These are phyloP conservation scores for Sebastes minor DNA, from an alignment of 2,797 vertebrate species.

Conservation along the genomic window DNA sequence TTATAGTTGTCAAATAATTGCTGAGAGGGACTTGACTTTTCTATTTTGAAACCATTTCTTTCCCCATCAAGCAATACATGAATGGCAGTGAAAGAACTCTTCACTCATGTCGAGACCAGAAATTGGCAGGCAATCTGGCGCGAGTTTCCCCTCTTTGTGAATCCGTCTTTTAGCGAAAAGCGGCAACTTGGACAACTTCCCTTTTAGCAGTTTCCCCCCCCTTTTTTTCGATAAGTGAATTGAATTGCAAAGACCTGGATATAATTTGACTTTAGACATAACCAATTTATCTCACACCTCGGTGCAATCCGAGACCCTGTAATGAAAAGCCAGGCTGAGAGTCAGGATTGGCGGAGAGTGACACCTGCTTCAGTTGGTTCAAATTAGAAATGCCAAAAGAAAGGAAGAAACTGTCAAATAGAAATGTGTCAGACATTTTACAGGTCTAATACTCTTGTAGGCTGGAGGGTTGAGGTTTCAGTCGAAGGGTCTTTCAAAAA, in stretches of 20 bases:
- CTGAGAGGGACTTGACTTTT: constrained; percentile 60
- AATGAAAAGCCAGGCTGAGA: constrained; percentile 73
- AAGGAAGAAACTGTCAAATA: constrained; percentile 76
- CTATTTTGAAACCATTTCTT: constrained; percentile 59
- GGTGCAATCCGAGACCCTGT: constrained; percentile 63
- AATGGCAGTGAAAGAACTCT: constrained; percentile 47
- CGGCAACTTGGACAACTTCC: constrained; percentile 45
- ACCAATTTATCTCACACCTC: constrained; percentile 79
- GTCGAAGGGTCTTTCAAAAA: constrained; percentile 51
- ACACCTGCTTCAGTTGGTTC: constrained; percentile 81
- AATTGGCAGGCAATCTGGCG: constrained; percentile 69
- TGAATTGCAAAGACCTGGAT: constrained; percentile 75
- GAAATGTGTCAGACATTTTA: constrained; percentile 70
- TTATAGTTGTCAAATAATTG: constrained; percentile 52
- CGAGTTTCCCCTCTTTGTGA: constrained; percentile 51
- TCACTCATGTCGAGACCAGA: constrained; percentile 45
- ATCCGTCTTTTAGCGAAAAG: constrained; percentile 53
- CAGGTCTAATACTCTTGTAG: constrained; percentile 67
- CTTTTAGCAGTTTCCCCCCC: constrained; percentile 40
- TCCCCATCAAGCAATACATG: constrained; percentile 57
- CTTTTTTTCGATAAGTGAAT: constrained; percentile 70
- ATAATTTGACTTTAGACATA: constrained; percentile 84
- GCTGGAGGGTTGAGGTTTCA: constrained; percentile 58
- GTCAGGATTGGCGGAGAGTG: constrained; percentile 76
- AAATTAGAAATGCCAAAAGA: constrained; percentile 85